A percentile compares a stretch with the other conserved stretches of the same genome.
Evolutionary conservation across 2,888 invertebrate genomes (phyloP).

Genomic region (Epinotia nisella): DNA sequence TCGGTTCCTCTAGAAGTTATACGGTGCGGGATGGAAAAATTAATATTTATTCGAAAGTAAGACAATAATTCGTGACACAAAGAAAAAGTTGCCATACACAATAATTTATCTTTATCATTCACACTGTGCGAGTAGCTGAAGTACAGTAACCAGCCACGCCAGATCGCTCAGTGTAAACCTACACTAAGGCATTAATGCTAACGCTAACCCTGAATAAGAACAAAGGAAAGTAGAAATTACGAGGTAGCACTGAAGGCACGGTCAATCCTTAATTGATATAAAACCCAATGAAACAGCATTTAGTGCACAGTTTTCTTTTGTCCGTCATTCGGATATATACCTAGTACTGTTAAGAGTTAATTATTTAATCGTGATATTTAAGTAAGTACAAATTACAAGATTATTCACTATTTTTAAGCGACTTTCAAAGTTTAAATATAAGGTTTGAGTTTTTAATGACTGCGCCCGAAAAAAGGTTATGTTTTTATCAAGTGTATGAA

Average conservation of each 20-base stretch:
- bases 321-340: constrained; percentile 9
- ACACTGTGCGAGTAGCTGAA: not conserved
- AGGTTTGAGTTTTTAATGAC: too few relatives aligned
- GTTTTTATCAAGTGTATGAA: too few relatives aligned
- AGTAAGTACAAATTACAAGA: not conserved
- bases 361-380: constrained; percentile 5
- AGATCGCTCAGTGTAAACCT: not conserved
- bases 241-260: constrained; percentile 1
- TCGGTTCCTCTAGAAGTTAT: not conserved
- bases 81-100: too few relatives aligned
- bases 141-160: not conserved
- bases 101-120: not conserved
- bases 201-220: constrained; percentile 27
- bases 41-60: too few relatives aligned
- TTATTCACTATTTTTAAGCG: not conserved
- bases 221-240: constrained; percentile 21
- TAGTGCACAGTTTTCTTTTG: constrained; percentile 23
- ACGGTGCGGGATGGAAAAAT: not conserved
- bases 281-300: constrained; percentile 10
- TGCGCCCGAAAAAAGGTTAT: too few relatives aligned
- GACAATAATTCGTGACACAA: too few relatives aligned
- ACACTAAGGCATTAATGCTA: not conserved
- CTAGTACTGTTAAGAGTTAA: constrained; percentile 1
- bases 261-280: constrained; percentile 13
- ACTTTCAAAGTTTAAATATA: not conserved